phyloP scores from a whole-genome alignment of 30 jellyfish, hydroid and myxozoan species.

The Sanderia malayensis region DNA sequence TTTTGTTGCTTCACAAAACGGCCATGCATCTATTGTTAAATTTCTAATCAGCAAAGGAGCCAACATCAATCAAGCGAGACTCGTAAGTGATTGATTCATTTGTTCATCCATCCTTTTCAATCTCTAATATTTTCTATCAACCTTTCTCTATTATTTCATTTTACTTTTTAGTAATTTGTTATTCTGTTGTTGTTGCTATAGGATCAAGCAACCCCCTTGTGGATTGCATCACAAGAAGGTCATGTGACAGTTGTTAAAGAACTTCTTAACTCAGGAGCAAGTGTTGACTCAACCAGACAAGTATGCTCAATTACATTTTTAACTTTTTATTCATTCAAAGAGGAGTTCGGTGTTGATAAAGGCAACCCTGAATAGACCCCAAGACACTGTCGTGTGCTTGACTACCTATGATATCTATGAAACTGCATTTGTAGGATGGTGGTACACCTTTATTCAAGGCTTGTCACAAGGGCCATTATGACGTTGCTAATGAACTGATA shows the following conservation, averaged over 20 bases:
- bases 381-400: background rate
- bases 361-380: background rate
- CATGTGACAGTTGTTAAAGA: constrained; percentile 91
- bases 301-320: constrained; percentile 13
- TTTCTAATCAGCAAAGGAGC: constrained; percentile 73
- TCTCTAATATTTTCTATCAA: too few species aligned
- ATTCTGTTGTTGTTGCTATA: constrained; percentile 7
- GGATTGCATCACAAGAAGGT: constrained; percentile 97
- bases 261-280: constrained; percentile 71
- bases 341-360: background rate
- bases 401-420: background rate
- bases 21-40: constrained; percentile 79
- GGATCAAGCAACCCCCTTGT: constrained; percentile 92
- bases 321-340: background rate
- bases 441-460: constrained; percentile 92
- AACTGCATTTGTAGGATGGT: constrained; percentile 63
- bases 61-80: constrained; percentile 66
- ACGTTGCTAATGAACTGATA: constrained; percentile 70
- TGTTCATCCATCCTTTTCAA: background rate
- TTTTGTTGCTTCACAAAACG: constrained; percentile 92
- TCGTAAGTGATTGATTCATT: constrained; percentile 43
- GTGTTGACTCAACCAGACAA: constrained; percentile 88
- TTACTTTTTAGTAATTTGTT: too few species aligned
- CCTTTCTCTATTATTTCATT: too few species aligned
- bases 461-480: constrained; percentile 83